phyloP scores from a whole-genome alignment of 1,140 invertebrate genomes.

The Drosophila trapezifrons region DNA sequence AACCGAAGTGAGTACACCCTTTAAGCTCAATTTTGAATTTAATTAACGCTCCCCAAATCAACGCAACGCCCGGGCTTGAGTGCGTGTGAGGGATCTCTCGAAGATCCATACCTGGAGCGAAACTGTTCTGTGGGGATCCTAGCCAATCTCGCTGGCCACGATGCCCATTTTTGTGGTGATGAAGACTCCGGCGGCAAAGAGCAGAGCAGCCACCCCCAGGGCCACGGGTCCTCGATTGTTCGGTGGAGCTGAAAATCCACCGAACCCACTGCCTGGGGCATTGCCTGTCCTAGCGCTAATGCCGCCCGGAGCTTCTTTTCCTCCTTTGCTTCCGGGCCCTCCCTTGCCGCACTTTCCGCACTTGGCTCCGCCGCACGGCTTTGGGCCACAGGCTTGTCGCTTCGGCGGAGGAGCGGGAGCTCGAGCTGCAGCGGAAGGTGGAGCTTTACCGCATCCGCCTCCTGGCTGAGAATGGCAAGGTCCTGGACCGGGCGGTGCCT shows the following conservation, averaged over 20 bases:
- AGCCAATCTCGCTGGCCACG: conserved; percentile 57
- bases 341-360: conserved; percentile 22
- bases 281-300: neutral
- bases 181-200: conserved; percentile 56
- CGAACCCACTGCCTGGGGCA: neutral
- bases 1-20: conserved; percentile 65
- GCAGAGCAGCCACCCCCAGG: conserved; percentile 36
- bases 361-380: conserved; percentile 14
- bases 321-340: neutral
- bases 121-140: conserved; percentile 2
- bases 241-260: conserved; percentile 9
- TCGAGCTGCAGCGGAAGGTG: neutral
- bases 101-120: neutral
- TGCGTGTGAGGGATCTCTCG: neutral
- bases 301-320: neutral
- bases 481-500: neutral
- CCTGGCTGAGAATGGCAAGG: neutral
- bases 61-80: conserved; percentile 11
- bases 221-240: conserved; percentile 31
- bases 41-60: conserved; percentile 9
- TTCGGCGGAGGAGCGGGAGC: neutral
- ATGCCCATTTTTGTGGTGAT: conserved; percentile 43
- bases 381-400: conserved; percentile 19
- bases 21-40: conserved; percentile 32
- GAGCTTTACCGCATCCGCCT: neutral